Evolutionary conservation across 2,888 invertebrate species (phyloP), one percentile per base, ranked within the genome.

Genomic region (Pristionchus maxplancki): DNA sequence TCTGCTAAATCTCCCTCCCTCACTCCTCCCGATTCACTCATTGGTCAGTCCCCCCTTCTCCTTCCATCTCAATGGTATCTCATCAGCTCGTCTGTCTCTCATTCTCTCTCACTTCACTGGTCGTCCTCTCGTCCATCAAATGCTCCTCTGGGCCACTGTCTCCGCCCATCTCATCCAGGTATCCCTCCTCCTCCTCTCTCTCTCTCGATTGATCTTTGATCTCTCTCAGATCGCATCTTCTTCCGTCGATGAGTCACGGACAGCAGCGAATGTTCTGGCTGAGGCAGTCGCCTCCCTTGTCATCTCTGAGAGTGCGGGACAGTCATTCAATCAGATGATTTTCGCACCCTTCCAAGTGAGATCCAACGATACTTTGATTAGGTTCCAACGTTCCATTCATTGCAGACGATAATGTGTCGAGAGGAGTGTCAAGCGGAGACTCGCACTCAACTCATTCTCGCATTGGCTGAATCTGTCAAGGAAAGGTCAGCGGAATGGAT

Each of bases 131-230:
- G 96, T 98, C 74, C 98, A 98, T 95, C 96, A 97, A 87, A 97
- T 98, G 96, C 97, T 97, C 91, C 96, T 96, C 53, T 98, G 98
- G 98, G 97, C 97, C 20, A 97, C 97, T 0, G 97, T 97, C 0
- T 97, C 97, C 0, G 97, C 97, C 0, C 98, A 98, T 95, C 96
- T 98, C 88, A 97, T 98, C 96, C 97, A 98, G 96, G 97, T 97
- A 92, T 15, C 28, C 48, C 78, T 44, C 31, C 48, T 11, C 31
- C 28, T 81, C 15, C 17, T 34, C 44, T 44, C 44, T 9, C n/a
- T n/a, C n/a, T n/a, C n/a, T n/a, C n/a, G 50, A 53, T 24, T 87
- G 71, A 87, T 53, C 74, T 50, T 74, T 74, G 71, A 67, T 74
- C 64, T 67, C 20, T 88, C 48, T 44, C 37, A 89, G 88, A 86